Evolutionary conservation across 2,113 vertebrate species (phyloP).

Genomic region (Capricornis sumatraensis): DNA sequence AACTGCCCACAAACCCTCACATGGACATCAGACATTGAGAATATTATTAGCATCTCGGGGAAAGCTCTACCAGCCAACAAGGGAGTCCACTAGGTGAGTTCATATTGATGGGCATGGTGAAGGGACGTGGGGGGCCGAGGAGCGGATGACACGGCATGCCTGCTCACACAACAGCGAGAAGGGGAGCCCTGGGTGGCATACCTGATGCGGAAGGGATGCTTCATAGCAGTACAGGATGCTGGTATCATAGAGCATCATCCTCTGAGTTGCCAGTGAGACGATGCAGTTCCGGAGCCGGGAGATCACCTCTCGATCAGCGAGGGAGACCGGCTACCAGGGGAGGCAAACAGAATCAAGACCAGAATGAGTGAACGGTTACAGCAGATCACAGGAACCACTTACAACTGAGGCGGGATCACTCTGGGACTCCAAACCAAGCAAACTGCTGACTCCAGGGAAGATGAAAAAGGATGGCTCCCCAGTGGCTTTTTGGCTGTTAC

Average conservation of each 20-base stretch:
- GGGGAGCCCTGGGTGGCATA: conserved; percentile 58
- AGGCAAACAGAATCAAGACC: background rate
- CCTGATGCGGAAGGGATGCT: conserved; percentile 92
- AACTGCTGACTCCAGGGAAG: background rate
- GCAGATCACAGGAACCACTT: background rate
- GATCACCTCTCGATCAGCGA: conserved; percentile 94
- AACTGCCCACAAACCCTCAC: background rate
- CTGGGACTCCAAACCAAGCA: background rate
- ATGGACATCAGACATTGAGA: background rate
- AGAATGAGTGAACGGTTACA: background rate
- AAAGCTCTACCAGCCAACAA: background rate
- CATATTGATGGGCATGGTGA: rapidly evolving
- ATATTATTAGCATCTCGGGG: background rate
- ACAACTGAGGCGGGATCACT: background rate
- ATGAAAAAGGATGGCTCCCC: background rate
- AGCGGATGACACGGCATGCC: background rate
- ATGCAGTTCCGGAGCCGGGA: conserved; percentile 96
- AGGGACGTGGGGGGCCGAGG: rapidly evolving
- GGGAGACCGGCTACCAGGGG: conserved; percentile 83
- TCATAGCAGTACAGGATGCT: conserved; percentile 98
- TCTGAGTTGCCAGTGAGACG: conserved; percentile 88
- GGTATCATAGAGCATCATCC: conserved; percentile 93
- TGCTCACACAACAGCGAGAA: background rate
- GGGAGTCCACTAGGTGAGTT: background rate
- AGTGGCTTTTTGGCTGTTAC: too few species aligned